These are phyloP conservation scores for Drosophila anomalata DNA, from an alignment of 2,888 invertebrate genomes.

Conservation along the genomic window DNA sequence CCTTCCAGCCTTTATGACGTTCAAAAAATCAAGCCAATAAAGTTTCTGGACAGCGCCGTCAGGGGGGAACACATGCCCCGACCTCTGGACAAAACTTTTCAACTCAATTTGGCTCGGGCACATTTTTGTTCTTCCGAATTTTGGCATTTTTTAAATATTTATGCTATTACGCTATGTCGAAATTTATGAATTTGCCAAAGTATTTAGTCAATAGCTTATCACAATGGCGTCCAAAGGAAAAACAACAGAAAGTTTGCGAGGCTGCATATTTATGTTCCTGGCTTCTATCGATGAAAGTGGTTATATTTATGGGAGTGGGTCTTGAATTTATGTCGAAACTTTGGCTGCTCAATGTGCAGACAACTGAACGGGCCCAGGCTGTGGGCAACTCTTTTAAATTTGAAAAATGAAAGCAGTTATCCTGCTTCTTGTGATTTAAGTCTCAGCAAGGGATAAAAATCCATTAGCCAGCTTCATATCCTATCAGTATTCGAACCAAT, in stretches of 20 bases:
- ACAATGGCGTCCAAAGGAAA: constrained; percentile 31
- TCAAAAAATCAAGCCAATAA: constrained; percentile 67
- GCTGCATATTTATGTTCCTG: constrained; percentile 60
- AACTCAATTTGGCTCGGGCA: constrained; percentile 61
- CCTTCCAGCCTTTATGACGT: constrained; percentile 46
- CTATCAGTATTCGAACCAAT: constrained; percentile 29
- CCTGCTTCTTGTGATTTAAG: background rate
- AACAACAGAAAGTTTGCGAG: constrained; percentile 36
- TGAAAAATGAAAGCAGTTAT: background rate
- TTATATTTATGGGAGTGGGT: constrained; percentile 59
- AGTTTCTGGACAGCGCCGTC: constrained; percentile 23
- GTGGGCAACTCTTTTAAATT: constrained; percentile 32
- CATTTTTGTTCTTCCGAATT: constrained; percentile 43
- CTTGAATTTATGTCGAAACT: constrained; percentile 69
- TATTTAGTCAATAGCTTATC: constrained; percentile 76
- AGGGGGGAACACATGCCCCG: too few relatives aligned
- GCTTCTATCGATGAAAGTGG: constrained; percentile 56
- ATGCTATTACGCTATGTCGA: constrained; percentile 66
- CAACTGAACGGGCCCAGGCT: constrained; percentile 29
- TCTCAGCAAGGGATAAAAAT: background rate
- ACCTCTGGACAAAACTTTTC: constrained; percentile 48
- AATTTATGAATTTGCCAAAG: constrained; percentile 77
- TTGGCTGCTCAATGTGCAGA: constrained; percentile 62
- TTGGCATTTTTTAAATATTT: constrained; percentile 68
- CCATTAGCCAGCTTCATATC: background rate